Evolutionary conservation across 1,140 invertebrate species (phyloP).

Genomic region (Holcopasites calliopsidis): DNA sequence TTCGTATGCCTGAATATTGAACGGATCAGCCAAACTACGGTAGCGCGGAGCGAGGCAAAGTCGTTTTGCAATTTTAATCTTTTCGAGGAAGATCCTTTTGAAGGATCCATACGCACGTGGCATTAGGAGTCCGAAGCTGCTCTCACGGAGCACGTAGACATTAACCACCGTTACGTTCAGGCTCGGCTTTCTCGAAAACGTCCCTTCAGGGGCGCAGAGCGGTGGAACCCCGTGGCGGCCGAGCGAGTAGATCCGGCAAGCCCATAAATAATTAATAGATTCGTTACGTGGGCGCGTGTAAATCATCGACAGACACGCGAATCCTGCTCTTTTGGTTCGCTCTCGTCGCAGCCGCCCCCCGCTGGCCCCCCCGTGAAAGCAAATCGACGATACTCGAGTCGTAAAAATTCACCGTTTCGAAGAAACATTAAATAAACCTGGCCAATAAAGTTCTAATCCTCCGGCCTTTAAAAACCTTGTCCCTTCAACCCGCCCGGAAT

Average conservation of each 20-base stretch:
- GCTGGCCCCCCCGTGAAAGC: conserved; percentile 42
- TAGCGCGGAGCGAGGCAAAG: neutral
- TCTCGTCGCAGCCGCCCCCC: conserved; percentile 44
- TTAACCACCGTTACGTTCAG: conserved; percentile 59
- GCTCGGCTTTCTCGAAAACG: conserved; percentile 37
- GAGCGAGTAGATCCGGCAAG: conserved; percentile 70
- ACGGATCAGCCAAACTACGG: too few relatives aligned
- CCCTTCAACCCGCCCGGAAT: neutral
- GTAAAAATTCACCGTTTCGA: conserved; percentile 52
- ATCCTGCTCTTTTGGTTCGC: conserved; percentile 53
- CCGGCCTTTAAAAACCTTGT: neutral
- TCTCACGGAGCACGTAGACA: conserved; percentile 13
- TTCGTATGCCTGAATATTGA: too few relatives aligned
- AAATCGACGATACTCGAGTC: conserved; percentile 57
- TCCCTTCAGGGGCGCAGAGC: conserved; percentile 58
- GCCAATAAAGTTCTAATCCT: conserved; percentile 30
- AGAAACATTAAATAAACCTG: conserved; percentile 34
- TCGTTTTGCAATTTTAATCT: conserved; percentile 42
- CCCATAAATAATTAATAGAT: conserved; percentile 76
- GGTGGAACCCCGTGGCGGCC: conserved; percentile 56
- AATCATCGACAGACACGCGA: conserved; percentile 68
- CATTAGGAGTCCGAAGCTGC: neutral
- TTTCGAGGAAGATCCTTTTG: conserved; percentile 12
- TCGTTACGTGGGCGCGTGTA: conserved; percentile 71
- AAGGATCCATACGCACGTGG: neutral